Evolutionary conservation across 2,113 vertebrate species (phyloP), one percentile per base, ranked within the genome.

Genomic region (Phodopus roborovskii): DNA sequence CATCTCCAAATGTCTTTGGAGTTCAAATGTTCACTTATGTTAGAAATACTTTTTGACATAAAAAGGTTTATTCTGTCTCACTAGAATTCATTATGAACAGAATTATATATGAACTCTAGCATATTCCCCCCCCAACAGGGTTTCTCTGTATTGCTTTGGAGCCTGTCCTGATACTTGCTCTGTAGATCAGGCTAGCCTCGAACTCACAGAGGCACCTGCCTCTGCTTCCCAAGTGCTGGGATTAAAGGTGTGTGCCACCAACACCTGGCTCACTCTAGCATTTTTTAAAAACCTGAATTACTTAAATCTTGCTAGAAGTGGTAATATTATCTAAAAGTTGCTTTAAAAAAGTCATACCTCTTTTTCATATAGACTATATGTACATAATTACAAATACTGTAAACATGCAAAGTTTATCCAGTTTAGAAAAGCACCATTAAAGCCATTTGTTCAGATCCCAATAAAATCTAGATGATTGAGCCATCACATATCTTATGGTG

Each of bases 391-490:
- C 33, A 73, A 82, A n/a, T 13, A 60, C 8, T 56, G 3, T 91
- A 77, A 82, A 88, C 91, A 90, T 78, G 53, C 93, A 86, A 91
- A 82, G 86, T 60, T 82, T 9, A 87, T n/a, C 12, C 71, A 50
- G 0, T 83, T 73, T 95, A n/a, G 50, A 87, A 60, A 88, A 90
- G 42, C 53, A 66, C 16, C 28, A n/a, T 68, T 95, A 92, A 88
- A 88, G 30, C 5, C 10, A 50, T 48, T 84, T 74, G 56, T 79
- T 96, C 62, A 95, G 95, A 92, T 79, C 28, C 42, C 88, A 20
- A 6, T 84, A 89, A 86, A 94, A 90, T 64, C 73, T 94, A 36
- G 26, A 53, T 64, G 24, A 79, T 28, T 45, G 28, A 79, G 70
- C 17, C 66, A 42, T 91, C 30, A 75, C 13, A 71, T 56, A 88